Base-by-base conservation (phyloP, 2,797 vertebrate species). In the Necrosyrtes monachus region DNA sequence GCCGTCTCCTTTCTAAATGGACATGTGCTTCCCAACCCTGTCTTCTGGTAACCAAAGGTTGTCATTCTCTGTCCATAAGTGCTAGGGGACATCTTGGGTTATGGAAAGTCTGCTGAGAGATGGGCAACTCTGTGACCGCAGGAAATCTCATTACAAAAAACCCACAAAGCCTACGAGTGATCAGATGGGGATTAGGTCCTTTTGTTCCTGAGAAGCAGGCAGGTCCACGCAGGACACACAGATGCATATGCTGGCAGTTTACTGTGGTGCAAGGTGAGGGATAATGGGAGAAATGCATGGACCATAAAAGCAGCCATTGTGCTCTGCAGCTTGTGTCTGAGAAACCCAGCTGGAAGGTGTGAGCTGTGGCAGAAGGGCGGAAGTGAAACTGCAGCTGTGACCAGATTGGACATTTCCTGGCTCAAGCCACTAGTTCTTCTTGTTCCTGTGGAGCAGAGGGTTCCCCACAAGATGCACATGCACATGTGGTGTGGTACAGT, bases 1-100 rank as follows among this genome's bases (percentile, higher is more conserved):
- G 30, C 23, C 1, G 2, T 59, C n/a, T 68, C n/a, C 27, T 78
- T 91, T 63, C 72, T 84, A 63, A 48, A 50, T 28, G 56, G 41
- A 41, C 31, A 25, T 0, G 0, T 76, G 35, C 46, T 85, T 73
- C 46, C 64, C 20, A 87, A 0, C 7, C 8, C 14, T 48, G 23
- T 72, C 35, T 16, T 81, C 45, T 84, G 23, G 35, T 46, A 85
- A 62, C 30, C 50, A 81, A 59, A 90, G 6, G 6, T 68, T 78
- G 31, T 50, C 45, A 46, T 84, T 17, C 22, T 91, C 31, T 54
- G 6, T 39, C 33, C 18, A 3, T 25, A 54, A 82, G 27, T 89
- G 24, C 18, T 69, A 57, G 30, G 31, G 27, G 8, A 74, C 35
- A 48, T 33, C 35, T 37, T 51, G 22, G 20, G 10, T 50, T 86